A percentile compares a stretch with the other conserved stretches of the same genome.
These are phyloP conservation scores for Naja naja DNA, from an alignment of 2,113 vertebrate species.

Conservation along the genomic window DNA sequence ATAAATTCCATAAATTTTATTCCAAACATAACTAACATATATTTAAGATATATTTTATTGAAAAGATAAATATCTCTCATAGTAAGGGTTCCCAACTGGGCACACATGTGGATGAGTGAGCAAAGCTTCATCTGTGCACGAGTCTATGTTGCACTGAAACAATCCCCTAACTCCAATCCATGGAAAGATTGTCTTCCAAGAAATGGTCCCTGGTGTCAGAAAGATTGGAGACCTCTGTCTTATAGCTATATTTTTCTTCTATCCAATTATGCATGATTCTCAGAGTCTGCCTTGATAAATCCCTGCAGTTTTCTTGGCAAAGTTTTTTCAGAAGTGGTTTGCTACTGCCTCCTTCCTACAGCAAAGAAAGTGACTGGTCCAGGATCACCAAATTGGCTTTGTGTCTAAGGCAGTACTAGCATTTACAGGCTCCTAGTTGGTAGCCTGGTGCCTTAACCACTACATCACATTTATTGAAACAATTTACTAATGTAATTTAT, in stretches of 20 bases:
- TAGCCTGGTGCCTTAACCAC: not conserved
- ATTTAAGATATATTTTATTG: not conserved
- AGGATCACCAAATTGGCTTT: not conserved
- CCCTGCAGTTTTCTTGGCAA: not conserved
- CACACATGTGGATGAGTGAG: not conserved
- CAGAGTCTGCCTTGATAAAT: not conserved
- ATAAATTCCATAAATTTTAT: not conserved
- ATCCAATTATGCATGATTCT: not conserved
- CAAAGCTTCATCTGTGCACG: not conserved
- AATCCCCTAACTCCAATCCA: not conserved
- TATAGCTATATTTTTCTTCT: not conserved
- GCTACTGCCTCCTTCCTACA: not conserved
- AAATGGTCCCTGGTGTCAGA: not conserved
- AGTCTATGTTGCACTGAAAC: not conserved
- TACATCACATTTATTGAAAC: not conserved
- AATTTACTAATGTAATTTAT: not conserved
- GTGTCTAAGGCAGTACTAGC: not conserved
- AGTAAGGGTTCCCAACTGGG: not conserved
- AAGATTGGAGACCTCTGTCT: not conserved
- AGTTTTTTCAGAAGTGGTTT: not conserved
- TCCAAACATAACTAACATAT: not conserved
- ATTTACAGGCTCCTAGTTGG: not conserved
- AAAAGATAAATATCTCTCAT: not conserved
- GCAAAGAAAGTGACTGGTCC: not conserved
- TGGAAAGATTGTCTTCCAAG: not conserved